Conservation (phyloP, 2,888 invertebrate genomes). For the Polia nebulosa region DNA sequence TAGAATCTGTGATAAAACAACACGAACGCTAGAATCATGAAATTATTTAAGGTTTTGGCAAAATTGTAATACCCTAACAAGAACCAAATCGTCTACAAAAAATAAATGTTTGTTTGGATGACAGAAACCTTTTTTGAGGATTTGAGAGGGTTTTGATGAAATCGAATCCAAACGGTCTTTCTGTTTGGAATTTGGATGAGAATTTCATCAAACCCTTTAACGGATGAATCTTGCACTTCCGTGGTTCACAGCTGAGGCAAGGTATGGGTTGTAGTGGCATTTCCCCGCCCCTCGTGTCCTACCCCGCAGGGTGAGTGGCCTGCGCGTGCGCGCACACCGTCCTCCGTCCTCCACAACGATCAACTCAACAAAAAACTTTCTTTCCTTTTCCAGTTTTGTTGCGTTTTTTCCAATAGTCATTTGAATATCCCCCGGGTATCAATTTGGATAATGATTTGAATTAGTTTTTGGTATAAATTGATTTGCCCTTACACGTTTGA, state of each 20-base stretch:
- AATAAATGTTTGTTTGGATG: not conserved
- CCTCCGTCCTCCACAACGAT: slow-evolving; percentile 68
- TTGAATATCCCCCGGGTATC: slow-evolving; percentile 50
- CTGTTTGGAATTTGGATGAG: not conserved
- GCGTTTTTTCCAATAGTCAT: slow-evolving; percentile 66
- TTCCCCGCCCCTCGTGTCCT: slow-evolving; percentile 51
- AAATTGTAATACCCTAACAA: not conserved
- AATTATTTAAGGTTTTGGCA: not conserved
- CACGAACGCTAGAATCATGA: not conserved
- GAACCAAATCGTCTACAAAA: not conserved
- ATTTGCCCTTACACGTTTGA: slow-evolving; percentile 53
- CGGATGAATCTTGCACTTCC: slow-evolving; percentile 59
- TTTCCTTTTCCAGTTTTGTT: slow-evolving; percentile 73
- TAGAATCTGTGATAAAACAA: slow-evolving; percentile 10
- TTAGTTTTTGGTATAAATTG: slow-evolving; percentile 47
- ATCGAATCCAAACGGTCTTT: no score
- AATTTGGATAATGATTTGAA: slow-evolving; percentile 52
- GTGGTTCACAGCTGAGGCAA: slow-evolving; percentile 68
- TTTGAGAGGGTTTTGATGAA: no score
- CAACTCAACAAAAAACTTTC: slow-evolving; percentile 71
- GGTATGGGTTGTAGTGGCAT: slow-evolving; percentile 59
- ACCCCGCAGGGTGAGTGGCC: slow-evolving; percentile 78
- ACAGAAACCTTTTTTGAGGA: no score
- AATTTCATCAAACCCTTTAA: not conserved
- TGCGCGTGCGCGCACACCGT: slow-evolving; percentile 69